Base-by-base conservation (phyloP, 1,140 invertebrate species). In the Chlorops oryzae region DNA sequence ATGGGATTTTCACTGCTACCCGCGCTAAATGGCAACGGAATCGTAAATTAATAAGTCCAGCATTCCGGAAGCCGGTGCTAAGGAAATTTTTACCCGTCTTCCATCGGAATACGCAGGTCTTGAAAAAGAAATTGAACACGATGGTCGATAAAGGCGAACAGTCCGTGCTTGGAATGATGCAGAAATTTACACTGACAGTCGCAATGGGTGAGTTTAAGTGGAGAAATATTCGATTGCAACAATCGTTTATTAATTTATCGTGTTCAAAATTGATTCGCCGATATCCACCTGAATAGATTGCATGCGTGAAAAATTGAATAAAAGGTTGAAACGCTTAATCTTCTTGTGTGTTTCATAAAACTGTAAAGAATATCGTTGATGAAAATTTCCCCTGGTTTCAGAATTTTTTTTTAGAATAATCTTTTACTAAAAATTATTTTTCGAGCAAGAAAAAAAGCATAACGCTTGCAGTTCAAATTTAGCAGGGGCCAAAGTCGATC, bases 51-150 rank as follows among this genome's bases (percentile, higher is more conserved):
- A 21, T 66, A 5, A 66, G 60, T 55, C 34, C 25, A 0, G 35
- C 52, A 1, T 65, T 66, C 21, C 54, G 28, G 5, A 50, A 58
- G 2, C 58, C 52, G 39, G 24, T 52, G 0, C n/a, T 66, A 9
- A 38, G 56, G 0, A 63, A 56, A 22, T 65, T 66, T 34, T 17
- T 63, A 9, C 54, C 59, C 1, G 54, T 54, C 3, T 66, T 66
- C 25, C 63, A 65, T 34, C 20, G 28, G 3, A 54, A 53, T 18
- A 24, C 51, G 3, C 41, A 44, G 18, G 22, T 0, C 0, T n/a
- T 60, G 5, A n/a, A 59, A 0, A 27, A 47, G 1, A 20, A 55
- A 5, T 13, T 66, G 9, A 43, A 57, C 39, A 22, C 44, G 9
- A 21, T 53, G 17, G 23, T 38, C 4, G 52, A 9, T 27, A 5